Percentiles rank a stretch among this genome's conserved stretches.
Conservation (phyloP, 2,888 invertebrate species). For the Limulus polyphemus region DNA sequence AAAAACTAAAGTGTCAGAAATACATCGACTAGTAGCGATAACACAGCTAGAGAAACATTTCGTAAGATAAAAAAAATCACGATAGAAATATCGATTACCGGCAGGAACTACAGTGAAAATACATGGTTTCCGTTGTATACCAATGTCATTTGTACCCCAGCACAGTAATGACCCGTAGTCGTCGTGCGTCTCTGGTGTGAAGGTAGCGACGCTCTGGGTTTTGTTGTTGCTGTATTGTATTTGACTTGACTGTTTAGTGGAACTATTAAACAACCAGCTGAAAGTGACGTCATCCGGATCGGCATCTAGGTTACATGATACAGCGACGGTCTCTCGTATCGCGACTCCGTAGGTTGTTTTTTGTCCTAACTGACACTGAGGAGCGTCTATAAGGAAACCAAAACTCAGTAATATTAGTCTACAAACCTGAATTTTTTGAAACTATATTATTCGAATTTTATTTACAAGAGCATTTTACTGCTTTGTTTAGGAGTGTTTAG, state of each 20-base stretch:
- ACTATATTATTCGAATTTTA: slow-evolving; percentile 23
- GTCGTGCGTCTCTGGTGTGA: slow-evolving; percentile 27
- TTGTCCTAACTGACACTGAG: slow-evolving; percentile 23
- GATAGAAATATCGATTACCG: slow-evolving; percentile 44
- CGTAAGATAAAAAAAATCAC: no score
- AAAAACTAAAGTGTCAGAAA: no score
- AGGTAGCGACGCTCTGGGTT: slow-evolving; percentile 48
- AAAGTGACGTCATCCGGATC: slow-evolving; percentile 49
- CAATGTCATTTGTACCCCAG: slow-evolving; percentile 29
- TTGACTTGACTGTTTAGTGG: slow-evolving; percentile 34
- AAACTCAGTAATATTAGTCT: no score
- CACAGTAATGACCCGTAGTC: slow-evolving; percentile 29
- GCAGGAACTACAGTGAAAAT: slow-evolving; percentile 36
- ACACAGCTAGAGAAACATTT: no score
- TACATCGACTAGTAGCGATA: no score
- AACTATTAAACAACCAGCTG: slow-evolving; percentile 88
- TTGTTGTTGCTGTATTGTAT: slow-evolving; percentile 45
- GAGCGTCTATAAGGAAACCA: slow-evolving; percentile 46
- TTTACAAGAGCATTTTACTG: slow-evolving; percentile 21
- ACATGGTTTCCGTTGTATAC: slow-evolving; percentile 28
- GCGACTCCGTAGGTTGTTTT: slow-evolving; percentile 26
- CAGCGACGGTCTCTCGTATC: slow-evolving; percentile 23
- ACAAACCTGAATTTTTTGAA: no score
- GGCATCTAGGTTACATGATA: slow-evolving; percentile 26
- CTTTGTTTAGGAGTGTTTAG: no score